Conservation (phyloP, 2,797 vertebrate genomes). For the Rhinatrema bivittatum region DNA sequence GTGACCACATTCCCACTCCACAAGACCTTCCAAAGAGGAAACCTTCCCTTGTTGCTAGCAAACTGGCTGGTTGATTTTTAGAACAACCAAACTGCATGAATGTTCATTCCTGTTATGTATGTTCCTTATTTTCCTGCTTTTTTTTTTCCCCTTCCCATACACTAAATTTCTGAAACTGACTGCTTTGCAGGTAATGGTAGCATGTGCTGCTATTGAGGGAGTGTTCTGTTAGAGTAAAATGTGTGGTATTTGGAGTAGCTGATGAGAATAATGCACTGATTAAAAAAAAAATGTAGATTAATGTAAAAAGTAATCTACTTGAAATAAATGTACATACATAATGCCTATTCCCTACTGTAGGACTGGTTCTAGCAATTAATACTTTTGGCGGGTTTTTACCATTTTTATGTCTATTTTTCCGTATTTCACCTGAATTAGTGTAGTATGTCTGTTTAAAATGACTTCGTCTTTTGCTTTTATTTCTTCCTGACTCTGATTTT, state of each 20-base stretch:
- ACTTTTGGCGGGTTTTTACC: conserved; percentile 70
- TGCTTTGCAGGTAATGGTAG: conserved; percentile 62
- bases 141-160: conserved; percentile 51
- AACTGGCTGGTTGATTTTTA: conserved; percentile 91
- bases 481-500: conserved; percentile 43
- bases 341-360: conserved; percentile 70
- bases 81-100: conserved; percentile 57
- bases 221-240: conserved; percentile 42
- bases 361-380: conserved; percentile 65
- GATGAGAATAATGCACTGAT: conserved; percentile 60
- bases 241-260: conserved; percentile 54
- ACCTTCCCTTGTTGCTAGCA: conserved; percentile 94
- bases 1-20: conserved; percentile 96
- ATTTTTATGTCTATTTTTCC: conserved; percentile 69
- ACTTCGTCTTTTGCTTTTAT: conserved; percentile 47
- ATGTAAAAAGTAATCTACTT: conserved; percentile 55
- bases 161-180: conserved; percentile 69
- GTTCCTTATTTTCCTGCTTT: conserved; percentile 47
- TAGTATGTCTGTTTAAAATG: conserved; percentile 65
- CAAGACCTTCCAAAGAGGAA: conserved; percentile 97
- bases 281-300: conserved; percentile 51
- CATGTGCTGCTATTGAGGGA: conserved; percentile 60
- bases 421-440: conserved; percentile 66
- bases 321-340: conserved; percentile 70
- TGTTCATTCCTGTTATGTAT: conserved; percentile 51